Evolutionary conservation across 2,888 invertebrate genomes (phyloP), one percentile per base, ranked within the genome.

Genomic region (Lepidocyrtoides sp.): DNA sequence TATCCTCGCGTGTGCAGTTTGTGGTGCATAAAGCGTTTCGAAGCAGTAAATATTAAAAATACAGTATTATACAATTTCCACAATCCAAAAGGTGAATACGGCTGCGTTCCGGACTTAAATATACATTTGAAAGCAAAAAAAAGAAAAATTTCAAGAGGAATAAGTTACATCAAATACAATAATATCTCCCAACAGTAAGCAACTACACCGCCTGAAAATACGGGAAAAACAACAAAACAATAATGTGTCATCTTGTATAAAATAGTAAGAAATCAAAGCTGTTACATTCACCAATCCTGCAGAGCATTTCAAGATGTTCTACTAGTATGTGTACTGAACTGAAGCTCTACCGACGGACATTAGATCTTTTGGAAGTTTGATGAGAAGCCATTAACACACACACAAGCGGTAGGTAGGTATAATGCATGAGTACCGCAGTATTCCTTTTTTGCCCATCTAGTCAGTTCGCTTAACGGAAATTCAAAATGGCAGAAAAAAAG

Each of bases 161-260:
- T n/a, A n/a, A n/a, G n/a, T n/a, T 10, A 72, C 72, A 32, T 36
- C 20, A 1, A 41, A 10, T n/a, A n/a, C n/a, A 72, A 72, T 41
- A 75, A 17, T 23, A 44, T 14, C 54, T 48, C 41, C 54, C 26
- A 2, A 79, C 51, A 32, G 66, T 66, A 4, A 2, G 14, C 1
- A 66, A 32, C 32, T 54, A 7, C 23, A 32, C 48, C n/a, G 5
- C 26, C 63, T 14, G 82, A 63, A 82, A 82, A 82, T 63, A n/a
- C n/a, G n/a, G n/a, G n/a, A n/a, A n/a, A n/a, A 82, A 82, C 44
- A 44, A 44, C 82, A 82, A 63, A 44, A 63, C 63, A 82, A n/a
- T n/a, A n/a, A n/a, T n/a, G n/a, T 82, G 82, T 82, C 82, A 82
- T 44, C 44, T 75, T 63, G 12, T 29, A 44, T 14, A 8, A 60